Evolutionary conservation across 2,888 invertebrate genomes (phyloP).

Genomic region (Hyppa rectilinea): DNA sequence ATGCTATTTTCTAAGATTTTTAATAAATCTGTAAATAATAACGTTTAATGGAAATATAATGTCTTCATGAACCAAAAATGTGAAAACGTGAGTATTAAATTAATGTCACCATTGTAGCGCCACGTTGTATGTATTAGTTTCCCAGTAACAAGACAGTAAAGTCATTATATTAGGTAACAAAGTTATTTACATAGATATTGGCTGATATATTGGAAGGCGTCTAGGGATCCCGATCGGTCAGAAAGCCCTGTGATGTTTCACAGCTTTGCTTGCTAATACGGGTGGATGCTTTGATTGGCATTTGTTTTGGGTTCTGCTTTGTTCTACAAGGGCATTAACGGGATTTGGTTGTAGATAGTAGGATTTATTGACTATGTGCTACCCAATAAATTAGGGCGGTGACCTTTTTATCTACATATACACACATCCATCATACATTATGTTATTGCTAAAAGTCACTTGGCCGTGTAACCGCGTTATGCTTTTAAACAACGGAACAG

Average conservation of each 20-base stretch:
- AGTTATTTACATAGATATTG: slow-evolving; percentile 54
- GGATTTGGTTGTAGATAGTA: too few species aligned
- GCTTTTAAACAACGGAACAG: too few species aligned
- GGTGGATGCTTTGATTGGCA: slow-evolving; percentile 15
- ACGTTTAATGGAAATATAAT: too few species aligned
- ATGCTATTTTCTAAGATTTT: too few species aligned
- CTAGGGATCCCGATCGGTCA: background rate
- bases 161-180: slow-evolving; percentile 10
- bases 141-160: slow-evolving; percentile 7
- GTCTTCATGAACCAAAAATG: too few species aligned
- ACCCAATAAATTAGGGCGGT: background rate
- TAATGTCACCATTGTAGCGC: too few species aligned
- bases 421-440: too few species aligned
- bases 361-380: background rate
- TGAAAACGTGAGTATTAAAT: too few species aligned
- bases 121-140: background rate
- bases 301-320: slow-evolving; percentile 17
- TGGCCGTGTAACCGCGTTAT: too few species aligned
- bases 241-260: background rate
- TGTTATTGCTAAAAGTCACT: too few species aligned
- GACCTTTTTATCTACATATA: background rate
- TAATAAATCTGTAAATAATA: too few species aligned
- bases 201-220: slow-evolving; percentile 9
- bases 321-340: background rate
- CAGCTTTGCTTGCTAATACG: slow-evolving; percentile 5